Base-by-base conservation (phyloP, 2,797 vertebrate species). In the Sebastes diploproa region DNA sequence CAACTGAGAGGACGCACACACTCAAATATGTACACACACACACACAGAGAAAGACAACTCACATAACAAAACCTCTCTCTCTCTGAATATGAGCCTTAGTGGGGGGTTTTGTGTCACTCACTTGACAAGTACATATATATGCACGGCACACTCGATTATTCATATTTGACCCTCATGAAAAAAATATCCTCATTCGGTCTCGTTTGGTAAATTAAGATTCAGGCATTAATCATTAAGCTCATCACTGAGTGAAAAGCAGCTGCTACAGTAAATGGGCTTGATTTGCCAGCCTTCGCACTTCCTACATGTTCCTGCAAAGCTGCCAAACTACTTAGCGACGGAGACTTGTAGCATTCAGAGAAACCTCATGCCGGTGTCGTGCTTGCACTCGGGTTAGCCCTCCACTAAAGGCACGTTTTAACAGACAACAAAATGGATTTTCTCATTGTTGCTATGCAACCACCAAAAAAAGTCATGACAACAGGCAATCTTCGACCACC, bases 231-330 rank as follows among this genome's bases (percentile, higher is more conserved):
- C 78, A 87, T 77, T 77, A 73, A 81, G 73, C 78, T 81, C 61
- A 61, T 80, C 56, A 63, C 62, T 38, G 71, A 88, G 70, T 81
- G 77, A 80, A 84, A 84, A 91, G 78, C 81, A 86, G 79, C 84
- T 90, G 85, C 81, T 81, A n/a, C 55, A 71, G 67, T 68, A 64
- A 72, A 62, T 75, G 60, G 64, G 67, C 58, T 85, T 72, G 36
- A 81, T 83, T 86, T 38, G 22, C 52, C 74, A 82, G 63, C 69
- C 38, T 81, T 82, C 42, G 22, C 83, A 69, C 75, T 46, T 86
- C 65, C 63, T 78, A 56, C 62, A 50, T 70, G 50, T 36, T 77
- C 62, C 64, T 63, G n/a, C 69, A 74, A 77, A 68, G 64, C 73
- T 82, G 71, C 65, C 71, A 79, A 76, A 72, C 27, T 42, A 10